Conservation (phyloP, 2,113 vertebrate genomes). For the Salminus brasiliensis region DNA sequence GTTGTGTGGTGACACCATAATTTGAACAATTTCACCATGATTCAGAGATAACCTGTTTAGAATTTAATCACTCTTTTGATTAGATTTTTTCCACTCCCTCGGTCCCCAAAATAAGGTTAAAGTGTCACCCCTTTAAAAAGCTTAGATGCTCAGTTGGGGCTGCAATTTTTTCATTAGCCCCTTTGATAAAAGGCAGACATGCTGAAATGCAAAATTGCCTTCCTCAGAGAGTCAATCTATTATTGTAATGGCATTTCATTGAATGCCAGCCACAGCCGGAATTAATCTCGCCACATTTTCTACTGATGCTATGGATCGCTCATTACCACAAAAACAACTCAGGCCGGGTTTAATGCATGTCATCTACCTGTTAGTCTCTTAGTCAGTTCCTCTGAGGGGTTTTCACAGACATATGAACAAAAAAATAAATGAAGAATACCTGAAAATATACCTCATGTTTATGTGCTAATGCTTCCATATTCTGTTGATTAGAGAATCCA, state of each 20-base stretch:
- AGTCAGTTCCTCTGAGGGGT: background rate
- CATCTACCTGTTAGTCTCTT: background rate
- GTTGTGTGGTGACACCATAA: slow-evolving; percentile 2
- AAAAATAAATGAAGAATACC: too few species aligned
- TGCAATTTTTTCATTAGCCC: slow-evolving; percentile 48
- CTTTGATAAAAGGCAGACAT: slow-evolving; percentile 53
- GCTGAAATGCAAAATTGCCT: slow-evolving; percentile 56
- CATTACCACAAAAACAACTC: slow-evolving; percentile 29
- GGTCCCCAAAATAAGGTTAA: slow-evolving; percentile 64
- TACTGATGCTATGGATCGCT: slow-evolving; percentile 21
- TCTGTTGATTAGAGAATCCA: too few species aligned
- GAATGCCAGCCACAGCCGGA: slow-evolving; percentile 40
- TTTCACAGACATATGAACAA: background rate
- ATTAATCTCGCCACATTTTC: slow-evolving; percentile 45
- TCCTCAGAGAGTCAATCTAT: slow-evolving; percentile 55
- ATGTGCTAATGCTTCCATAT: too few species aligned
- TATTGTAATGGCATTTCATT: slow-evolving; percentile 54
- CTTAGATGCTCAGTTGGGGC: slow-evolving; percentile 28
- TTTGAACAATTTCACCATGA: background rate
- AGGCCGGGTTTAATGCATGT: background rate
- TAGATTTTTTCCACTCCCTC: slow-evolving; percentile 61
- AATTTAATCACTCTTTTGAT: slow-evolving; percentile 68
- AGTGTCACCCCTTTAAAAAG: slow-evolving; percentile 58
- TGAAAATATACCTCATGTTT: too few species aligned
- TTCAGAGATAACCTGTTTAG: background rate